Base-by-base conservation (phyloP, 2,113 vertebrate genomes). In the Mastomys natalensis region DNA sequence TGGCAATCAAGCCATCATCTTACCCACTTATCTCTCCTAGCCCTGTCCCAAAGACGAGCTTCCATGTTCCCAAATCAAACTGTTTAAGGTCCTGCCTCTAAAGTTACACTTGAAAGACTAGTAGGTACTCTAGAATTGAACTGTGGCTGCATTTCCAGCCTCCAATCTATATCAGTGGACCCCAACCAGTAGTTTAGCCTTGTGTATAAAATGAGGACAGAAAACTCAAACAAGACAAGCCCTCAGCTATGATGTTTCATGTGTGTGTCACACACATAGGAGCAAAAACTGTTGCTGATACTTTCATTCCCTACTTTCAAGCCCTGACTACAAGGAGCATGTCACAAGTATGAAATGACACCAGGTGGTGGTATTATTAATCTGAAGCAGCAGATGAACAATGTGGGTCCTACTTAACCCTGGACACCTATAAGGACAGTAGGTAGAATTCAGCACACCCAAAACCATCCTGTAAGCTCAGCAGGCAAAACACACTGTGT, bases 191-290 rank as follows among this genome's bases (percentile, higher is more conserved):
- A 10, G 55, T 40, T 53, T 21, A 60, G 12, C 31, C 85, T 45
- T 31, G 7, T 7, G 0, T 7, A 2, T 7, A 37, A 24, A 43
- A 58, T 0, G 31, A 70, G 26, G 26, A 10, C 7, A 13, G 48
- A 24, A 60, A 1, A 1, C 0, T 45, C 76, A 51, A 31, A 8
- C 0, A 26, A 1, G 11, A 45, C 19, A 0, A 3, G 72, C 6
- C 87, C 12, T 2, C 34, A 31, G 70, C 43, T 12, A 19, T 2
- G 80, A 62, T 3, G 3, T 4, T 60, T 9, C 4, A 3, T 34
- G 1, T 80, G 34, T 70, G 48, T 19, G 8, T 80, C 1, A 3
- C 4, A 4, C 0, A 64, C 4, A 1, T 24, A 2, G 48, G 37
- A 73, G 4, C 1, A 0, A 51, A 19, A 48, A 51, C 17, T 19